Base-by-base conservation (phyloP, 1,140 invertebrate genomes). In the Hyles euphorbiae region DNA sequence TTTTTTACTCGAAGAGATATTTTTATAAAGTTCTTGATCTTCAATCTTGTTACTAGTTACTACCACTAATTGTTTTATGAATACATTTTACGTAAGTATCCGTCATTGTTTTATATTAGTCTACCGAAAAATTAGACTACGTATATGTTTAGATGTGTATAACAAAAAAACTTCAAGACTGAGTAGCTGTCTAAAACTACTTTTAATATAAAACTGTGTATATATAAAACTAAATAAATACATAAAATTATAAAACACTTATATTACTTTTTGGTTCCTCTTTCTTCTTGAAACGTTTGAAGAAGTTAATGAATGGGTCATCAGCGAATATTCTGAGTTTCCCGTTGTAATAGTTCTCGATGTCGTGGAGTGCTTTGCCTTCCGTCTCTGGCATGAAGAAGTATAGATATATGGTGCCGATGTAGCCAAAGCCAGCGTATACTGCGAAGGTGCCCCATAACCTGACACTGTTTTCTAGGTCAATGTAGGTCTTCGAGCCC, bases 331-430 rank as follows among this genome's bases (percentile, higher is more conserved):
- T 82, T 60, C 70, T 72, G 5, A 81, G 57, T 61, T 86, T 68
- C 2, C 92, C 92, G 0, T 90, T 90, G 63, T 92, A 92, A 56
- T 81, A 81, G 2, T 81, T 79, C 70, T 93, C 92, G 44, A 96
- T 95, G 77, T 96, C 94, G 76, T 94, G 91, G 51, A 96, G 86
- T 3, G 91, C 91, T 65, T 92, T 93, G 3, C 94, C 93, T 83
- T 95, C 95, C 0, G 95, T 97, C 83, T 97, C 95, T 2, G 96
- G 95, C n/a, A 97, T 76, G 59, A 92, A 91, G 47, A 93, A 89
- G 61, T 92, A 92, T 9, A 95, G 79, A 55, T 94, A 71, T 3
- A 91, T 69, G 9, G 92, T 76, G 6, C 93, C 92, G 3, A 93
- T 11, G 10, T 91, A 83, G n/a, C 91, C 91, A 52, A 93, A 87